Percentiles rank a stretch among this genome's conserved stretches.
These are phyloP conservation scores for Ctenopoma kingsleyae DNA, from an alignment of 2,797 vertebrate species.

Conservation along the genomic window DNA sequence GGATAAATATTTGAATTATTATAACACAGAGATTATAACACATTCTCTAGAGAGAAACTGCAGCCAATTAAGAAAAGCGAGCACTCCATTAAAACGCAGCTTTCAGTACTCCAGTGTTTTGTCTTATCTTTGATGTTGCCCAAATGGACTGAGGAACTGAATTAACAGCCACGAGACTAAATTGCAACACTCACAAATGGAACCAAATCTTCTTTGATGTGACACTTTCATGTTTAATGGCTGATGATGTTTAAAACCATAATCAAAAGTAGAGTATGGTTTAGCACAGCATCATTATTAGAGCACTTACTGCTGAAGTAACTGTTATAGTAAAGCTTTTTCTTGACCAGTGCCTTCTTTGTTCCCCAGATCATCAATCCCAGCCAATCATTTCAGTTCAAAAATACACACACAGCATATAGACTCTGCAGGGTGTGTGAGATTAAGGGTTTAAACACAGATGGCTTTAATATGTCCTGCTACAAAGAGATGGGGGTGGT, in stretches of 20 bases:
- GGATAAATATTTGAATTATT: slow-evolving; percentile 38
- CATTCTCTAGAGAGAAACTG: slow-evolving; percentile 9
- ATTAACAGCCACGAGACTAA: slow-evolving; percentile 29
- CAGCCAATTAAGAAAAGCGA: slow-evolving; percentile 31
- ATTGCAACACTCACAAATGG: slow-evolving; percentile 30
- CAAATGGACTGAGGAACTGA: slow-evolving; percentile 18
- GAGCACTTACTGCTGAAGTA: slow-evolving; percentile 28
- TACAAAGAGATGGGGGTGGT: slow-evolving; percentile 70
- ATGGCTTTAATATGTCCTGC: slow-evolving; percentile 78
- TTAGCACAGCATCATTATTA: not conserved
- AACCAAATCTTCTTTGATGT: slow-evolving; percentile 36
- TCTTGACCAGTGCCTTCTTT: slow-evolving; percentile 45
- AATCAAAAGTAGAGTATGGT: slow-evolving; percentile 14
- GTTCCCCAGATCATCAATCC: slow-evolving; percentile 46
- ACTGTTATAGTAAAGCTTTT: slow-evolving; percentile 22
- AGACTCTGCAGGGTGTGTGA: slow-evolving; percentile 57
- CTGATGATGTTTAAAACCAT: slow-evolving; percentile 31
- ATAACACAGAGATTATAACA: not conserved
- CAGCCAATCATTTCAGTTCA: slow-evolving; percentile 32
- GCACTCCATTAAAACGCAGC: slow-evolving; percentile 24
- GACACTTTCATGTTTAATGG: slow-evolving; percentile 36
- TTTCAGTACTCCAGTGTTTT: slow-evolving; percentile 23
- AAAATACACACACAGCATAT: slow-evolving; percentile 47
- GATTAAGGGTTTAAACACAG: slow-evolving; percentile 75
- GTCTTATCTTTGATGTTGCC: slow-evolving; percentile 45